A percentile compares a stretch with the other conserved stretches of the same genome.
Conservation (phyloP, 2,888 invertebrate species). For the Anodontia alba region DNA sequence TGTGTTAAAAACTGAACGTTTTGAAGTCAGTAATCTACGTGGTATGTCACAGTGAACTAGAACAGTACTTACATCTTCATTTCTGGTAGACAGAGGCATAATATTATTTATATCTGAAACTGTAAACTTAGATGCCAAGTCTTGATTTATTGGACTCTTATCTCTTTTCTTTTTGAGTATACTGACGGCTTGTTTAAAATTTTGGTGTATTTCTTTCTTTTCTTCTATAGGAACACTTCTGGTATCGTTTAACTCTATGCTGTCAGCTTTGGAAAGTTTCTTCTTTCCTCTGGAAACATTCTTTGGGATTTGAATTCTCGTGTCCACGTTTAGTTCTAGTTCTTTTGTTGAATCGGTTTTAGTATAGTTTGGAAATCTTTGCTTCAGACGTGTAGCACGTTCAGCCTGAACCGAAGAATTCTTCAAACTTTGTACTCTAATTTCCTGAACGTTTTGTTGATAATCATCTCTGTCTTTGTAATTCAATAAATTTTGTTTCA, state of each 20-base stretch:
- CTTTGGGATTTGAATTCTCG: neutral
- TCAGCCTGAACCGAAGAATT: neutral
- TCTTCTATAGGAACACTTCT: neutral
- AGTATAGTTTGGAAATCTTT: no score
- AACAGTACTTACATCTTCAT: neutral
- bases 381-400: no score
- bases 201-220: neutral
- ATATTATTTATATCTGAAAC: neutral
- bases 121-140: neutral
- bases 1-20: neutral
- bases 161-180: neutral
- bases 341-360: neutral
- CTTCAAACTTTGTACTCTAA: neutral
- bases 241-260: no score
- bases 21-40: neutral
- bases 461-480: neutral
- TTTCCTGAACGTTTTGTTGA: neutral
- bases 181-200: neutral
- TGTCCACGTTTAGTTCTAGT: neutral
- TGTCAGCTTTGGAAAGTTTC: no score
- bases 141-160: neutral
- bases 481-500: neutral
- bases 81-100: neutral
- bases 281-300: no score
- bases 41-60: slow-evolving; percentile 3